Conservation (phyloP, 2,888 invertebrate species). For the Brachyopa scutellaris region DNA sequence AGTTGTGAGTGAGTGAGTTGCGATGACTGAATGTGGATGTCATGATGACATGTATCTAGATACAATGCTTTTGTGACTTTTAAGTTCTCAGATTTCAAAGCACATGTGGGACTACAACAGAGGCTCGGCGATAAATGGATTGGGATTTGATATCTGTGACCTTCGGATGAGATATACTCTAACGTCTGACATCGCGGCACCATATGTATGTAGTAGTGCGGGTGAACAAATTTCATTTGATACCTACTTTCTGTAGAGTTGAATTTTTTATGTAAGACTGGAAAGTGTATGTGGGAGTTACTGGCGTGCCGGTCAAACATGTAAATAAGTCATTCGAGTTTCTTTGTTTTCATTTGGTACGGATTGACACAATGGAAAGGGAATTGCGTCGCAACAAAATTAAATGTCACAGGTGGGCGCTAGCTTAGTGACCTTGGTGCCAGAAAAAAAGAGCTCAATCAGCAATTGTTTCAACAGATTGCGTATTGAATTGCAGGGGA, state of each 20-base stretch:
- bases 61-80: conserved; percentile 23
- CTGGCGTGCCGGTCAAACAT: not conserved
- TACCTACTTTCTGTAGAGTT: conserved; percentile 8
- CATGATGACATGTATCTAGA: conserved; percentile 37
- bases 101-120: not conserved
- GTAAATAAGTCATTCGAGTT: conserved; percentile 48
- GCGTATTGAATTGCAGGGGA: too few species aligned
- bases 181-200: conserved; percentile 1
- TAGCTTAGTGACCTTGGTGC: too few species aligned
- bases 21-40: conserved; percentile 7
- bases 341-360: not conserved
- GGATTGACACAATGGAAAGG: conserved; percentile 11
- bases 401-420: conserved; percentile 22
- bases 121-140: not conserved
- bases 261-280: not conserved
- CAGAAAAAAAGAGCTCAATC: too few species aligned
- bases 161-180: conserved; percentile 51
- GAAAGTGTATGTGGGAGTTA: conserved; percentile 28
- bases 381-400: conserved; percentile 10
- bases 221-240: conserved; percentile 60
- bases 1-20: not conserved
- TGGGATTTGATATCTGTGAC: conserved; percentile 37
- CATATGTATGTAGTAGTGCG: conserved; percentile 3
- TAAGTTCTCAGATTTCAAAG: conserved; percentile 47
- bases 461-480: too few species aligned